These are phyloP conservation scores for Oostethus manadensis DNA, from an alignment of 2,113 vertebrate genomes.

Conservation along the genomic window DNA sequence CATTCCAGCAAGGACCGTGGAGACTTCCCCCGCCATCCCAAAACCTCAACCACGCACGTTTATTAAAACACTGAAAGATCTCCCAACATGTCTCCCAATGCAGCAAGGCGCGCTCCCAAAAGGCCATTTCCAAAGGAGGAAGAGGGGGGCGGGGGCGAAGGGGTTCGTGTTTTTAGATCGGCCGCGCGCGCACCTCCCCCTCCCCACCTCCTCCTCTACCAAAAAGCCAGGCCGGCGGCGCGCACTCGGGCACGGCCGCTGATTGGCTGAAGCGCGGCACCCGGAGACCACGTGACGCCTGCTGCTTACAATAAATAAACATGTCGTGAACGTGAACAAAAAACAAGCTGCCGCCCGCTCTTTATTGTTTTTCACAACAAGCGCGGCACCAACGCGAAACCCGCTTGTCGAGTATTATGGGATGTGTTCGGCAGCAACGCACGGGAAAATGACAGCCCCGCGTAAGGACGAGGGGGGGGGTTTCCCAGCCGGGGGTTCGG, in stretches of 20 bases:
- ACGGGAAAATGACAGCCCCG: conserved; percentile 39
- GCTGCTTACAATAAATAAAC: conserved; percentile 76
- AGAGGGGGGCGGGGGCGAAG: conserved; percentile 19
- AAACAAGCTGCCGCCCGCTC: background rate
- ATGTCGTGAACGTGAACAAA: conserved; percentile 38
- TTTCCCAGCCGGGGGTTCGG: conserved; percentile 16
- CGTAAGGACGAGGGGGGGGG: conserved; percentile 1
- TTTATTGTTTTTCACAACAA: background rate
- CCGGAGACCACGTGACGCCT: conserved; percentile 66
- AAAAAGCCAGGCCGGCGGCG: conserved; percentile 49
- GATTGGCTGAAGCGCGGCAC: conserved; percentile 64
- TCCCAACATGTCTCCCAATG: conserved; percentile 66
- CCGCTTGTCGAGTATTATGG: conserved; percentile 20
- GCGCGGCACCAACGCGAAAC: background rate
- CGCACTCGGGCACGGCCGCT: conserved; percentile 46
- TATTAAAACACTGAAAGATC: conserved; percentile 53
- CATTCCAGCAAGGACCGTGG: background rate
- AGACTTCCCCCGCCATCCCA: conserved; percentile 1
- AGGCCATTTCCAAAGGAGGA: conserved; percentile 58
- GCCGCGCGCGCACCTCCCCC: conserved; percentile 57
- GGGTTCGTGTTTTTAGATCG: conserved; percentile 48
- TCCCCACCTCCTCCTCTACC: conserved; percentile 16
- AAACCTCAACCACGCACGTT: conserved; percentile 3
- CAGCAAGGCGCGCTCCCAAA: conserved; percentile 73
- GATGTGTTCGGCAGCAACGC: conserved; percentile 27